A percentile compares a stretch with the other conserved stretches of the same genome.
Conservation (phyloP, 2,797 vertebrate genomes). For the Remorina albescens region DNA sequence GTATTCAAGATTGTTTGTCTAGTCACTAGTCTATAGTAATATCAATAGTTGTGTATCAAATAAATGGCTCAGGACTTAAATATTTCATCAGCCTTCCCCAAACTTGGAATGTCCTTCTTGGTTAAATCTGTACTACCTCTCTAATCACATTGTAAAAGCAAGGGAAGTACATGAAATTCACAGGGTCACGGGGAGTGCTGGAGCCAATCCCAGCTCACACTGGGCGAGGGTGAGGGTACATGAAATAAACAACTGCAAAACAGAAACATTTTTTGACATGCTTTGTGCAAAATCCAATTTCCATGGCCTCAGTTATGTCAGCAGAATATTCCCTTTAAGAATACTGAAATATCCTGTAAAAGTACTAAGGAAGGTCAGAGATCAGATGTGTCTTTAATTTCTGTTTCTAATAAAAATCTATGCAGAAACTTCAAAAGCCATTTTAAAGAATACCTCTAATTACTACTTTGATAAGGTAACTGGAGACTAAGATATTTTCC, state of each 20-base stretch:
- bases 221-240: too few species aligned
- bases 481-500: neutral
- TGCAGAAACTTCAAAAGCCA: neutral
- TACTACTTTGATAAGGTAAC: neutral
- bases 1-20: constrained; percentile 1
- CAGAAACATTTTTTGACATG: neutral
- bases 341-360: neutral
- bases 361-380: too few species aligned
- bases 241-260: neutral
- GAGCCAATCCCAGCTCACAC: too few species aligned
- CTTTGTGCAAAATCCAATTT: neutral
- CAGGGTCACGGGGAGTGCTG: too few species aligned
- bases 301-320: neutral
- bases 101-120: neutral
- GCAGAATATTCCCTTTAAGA: neutral
- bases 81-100: too few species aligned
- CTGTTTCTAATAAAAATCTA: neutral
- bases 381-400: neutral
- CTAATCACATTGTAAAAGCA: neutral
- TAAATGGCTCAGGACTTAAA: neutral
- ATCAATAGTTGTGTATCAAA: neutral
- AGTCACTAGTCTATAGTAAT: neutral
- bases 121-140: constrained; percentile 6
- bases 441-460: neutral
- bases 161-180: neutral